These are phyloP conservation scores for Ephialtes manifestator DNA, from an alignment of 2,888 invertebrate genomes.

Conservation along the genomic window DNA sequence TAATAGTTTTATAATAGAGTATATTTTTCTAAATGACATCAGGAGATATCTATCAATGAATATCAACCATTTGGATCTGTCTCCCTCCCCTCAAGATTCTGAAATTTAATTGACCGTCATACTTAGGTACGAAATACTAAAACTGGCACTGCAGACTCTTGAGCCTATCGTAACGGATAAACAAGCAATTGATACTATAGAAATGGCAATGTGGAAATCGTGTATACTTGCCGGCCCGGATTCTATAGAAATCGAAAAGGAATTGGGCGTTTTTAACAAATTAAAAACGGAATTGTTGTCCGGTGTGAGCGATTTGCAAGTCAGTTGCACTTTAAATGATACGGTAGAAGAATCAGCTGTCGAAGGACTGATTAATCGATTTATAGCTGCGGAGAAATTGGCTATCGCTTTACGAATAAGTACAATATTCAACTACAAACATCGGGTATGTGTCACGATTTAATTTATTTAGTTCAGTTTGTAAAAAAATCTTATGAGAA, in stretches of 20 bases:
- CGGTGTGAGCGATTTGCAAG: constrained; percentile 75
- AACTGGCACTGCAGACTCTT: constrained; percentile 80
- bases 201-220: constrained; percentile 85
- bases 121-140: constrained; percentile 81
- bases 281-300: constrained; percentile 81
- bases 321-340: constrained; percentile 77
- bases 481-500: background rate
- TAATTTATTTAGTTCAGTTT: background rate
- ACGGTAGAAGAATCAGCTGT: constrained; percentile 76
- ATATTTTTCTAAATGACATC: too few species aligned
- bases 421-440: constrained; percentile 82
- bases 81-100: too few species aligned
- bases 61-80: too few species aligned
- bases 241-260: constrained; percentile 77
- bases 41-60: too few species aligned
- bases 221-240: constrained; percentile 82
- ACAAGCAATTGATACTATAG: constrained; percentile 79
- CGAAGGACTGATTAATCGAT: constrained; percentile 86
- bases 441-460: constrained; percentile 76
- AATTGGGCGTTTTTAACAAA: constrained; percentile 76
- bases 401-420: constrained; percentile 89
- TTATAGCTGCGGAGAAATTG: constrained; percentile 88
- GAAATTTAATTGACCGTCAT: background rate
- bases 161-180: constrained; percentile 76
- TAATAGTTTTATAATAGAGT: too few species aligned